These are phyloP conservation scores for Oxyruncus cristatus DNA, from an alignment of 2,113 vertebrate genomes.

Conservation along the genomic window DNA sequence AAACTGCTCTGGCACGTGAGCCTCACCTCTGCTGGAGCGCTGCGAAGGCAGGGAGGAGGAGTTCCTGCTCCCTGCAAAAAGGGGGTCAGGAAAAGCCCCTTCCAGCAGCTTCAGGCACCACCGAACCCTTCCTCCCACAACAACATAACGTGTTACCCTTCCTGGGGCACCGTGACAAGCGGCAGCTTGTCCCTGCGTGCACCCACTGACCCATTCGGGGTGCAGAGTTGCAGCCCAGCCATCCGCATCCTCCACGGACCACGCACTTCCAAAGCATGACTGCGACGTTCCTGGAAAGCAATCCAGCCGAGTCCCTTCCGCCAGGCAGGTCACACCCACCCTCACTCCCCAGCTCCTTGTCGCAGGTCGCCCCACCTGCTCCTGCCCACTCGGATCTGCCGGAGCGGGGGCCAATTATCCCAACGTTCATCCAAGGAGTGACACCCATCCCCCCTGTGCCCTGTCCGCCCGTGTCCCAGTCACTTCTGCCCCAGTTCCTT, in stretches of 20 bases:
- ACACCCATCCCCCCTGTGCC: not conserved
- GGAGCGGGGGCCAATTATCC: not conserved
- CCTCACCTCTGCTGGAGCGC: fast-evolving
- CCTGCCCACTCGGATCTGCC: not conserved
- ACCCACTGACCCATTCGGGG: not conserved
- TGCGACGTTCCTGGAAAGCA: not conserved
- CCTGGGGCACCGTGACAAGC: fast-evolving
- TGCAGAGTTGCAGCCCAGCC: not conserved
- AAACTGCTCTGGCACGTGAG: not conserved
- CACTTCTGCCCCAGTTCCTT: slow-evolving; percentile 48
- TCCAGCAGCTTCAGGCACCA: not conserved
- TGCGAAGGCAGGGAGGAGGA: not conserved
- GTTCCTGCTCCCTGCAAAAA: not conserved
- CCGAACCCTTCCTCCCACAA: not conserved
- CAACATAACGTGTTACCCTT: fast-evolving
- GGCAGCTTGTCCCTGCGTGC: not conserved
- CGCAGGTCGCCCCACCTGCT: not conserved
- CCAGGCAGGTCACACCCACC: not conserved
- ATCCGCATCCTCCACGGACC: not conserved
- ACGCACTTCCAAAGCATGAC: not conserved
- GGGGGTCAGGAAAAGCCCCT: not conserved
- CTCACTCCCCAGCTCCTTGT: not conserved
- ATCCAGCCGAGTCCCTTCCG: fast-evolving
- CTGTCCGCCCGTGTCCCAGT: not conserved
- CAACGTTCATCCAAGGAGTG: not conserved